Evolutionary conservation across 2,113 vertebrate species (phyloP).

Genomic region (Sitta europaea): DNA sequence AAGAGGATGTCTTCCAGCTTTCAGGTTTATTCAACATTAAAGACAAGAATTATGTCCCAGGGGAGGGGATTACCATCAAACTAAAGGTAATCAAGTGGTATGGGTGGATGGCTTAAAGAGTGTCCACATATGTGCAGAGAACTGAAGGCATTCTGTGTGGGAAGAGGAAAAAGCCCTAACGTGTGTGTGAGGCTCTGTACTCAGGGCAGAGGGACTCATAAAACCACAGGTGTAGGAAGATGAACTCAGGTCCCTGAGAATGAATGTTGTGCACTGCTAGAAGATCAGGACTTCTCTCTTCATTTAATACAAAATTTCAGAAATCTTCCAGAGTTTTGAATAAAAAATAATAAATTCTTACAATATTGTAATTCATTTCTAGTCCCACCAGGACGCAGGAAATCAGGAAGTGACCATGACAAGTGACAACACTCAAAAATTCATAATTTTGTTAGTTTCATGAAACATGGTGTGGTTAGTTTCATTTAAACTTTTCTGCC

Average conservation of each 20-base stretch:
- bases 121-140: not conserved
- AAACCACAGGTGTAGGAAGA: not conserved
- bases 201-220: accelerated
- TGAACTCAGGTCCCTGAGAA: not conserved
- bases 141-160: not conserved
- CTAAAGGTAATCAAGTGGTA: not conserved
- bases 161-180: not conserved
- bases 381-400: not conserved
- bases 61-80: not conserved
- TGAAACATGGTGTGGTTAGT: not conserved
- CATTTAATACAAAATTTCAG: not conserved
- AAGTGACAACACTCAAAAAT: not conserved
- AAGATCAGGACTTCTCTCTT: not conserved
- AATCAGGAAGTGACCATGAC: not conserved
- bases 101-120: not conserved
- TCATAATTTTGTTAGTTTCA: not conserved
- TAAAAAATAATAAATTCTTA: not conserved
- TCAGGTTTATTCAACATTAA: not conserved
- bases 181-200: not conserved
- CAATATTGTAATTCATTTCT: not conserved
- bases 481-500: not conserved
- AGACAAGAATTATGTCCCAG: not conserved
- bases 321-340: not conserved
- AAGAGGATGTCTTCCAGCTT: not conserved
- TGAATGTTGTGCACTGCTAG: not conserved